phyloP scores from a whole-genome alignment of 1,140 invertebrate genomes.

The Coelopa frigida region DNA sequence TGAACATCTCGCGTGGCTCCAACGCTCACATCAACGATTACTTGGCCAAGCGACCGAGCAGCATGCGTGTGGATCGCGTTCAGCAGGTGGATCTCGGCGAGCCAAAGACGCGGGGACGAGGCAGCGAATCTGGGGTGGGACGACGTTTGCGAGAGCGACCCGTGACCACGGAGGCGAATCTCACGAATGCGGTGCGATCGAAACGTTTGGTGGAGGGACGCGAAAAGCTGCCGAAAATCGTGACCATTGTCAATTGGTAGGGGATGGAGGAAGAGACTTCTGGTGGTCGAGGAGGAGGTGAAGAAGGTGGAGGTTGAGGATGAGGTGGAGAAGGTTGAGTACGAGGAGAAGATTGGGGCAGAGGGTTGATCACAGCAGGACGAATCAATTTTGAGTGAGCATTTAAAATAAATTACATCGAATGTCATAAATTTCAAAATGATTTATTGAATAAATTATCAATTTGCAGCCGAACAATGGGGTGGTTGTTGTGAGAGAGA shows the following conservation, averaged over 20 bases:
- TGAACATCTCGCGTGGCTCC: constrained; percentile 37
- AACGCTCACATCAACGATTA: constrained; percentile 33
- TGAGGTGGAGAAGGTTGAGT: too few relatives aligned
- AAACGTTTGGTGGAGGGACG: constrained; percentile 18
- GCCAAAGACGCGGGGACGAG: constrained; percentile 23
- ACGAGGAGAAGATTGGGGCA: too few relatives aligned
- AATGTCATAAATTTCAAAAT: too few relatives aligned
- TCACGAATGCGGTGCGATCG: constrained; percentile 28
- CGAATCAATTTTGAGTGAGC: too few relatives aligned
- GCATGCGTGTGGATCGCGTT: constrained; percentile 41
- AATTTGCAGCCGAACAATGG: too few relatives aligned
- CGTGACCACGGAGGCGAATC: constrained; percentile 28
- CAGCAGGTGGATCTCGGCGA: constrained; percentile 25
- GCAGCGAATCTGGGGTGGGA: constrained; percentile 12
- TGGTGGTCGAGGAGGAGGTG: too few relatives aligned
- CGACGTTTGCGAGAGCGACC: constrained; percentile 15
- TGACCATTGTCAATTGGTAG: constrained; percentile 10
- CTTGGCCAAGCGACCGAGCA: constrained; percentile 32
- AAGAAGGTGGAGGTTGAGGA: too few relatives aligned
- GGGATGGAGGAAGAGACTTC: too few relatives aligned
- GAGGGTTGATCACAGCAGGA: too few relatives aligned
- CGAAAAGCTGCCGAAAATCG: constrained; percentile 24
- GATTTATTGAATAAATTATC: too few relatives aligned
- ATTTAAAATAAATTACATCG: too few relatives aligned
- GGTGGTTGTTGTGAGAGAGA: too few relatives aligned